Base-by-base conservation (phyloP, 2,113 vertebrate species). In the Ictidomys tridecemlineatus region DNA sequence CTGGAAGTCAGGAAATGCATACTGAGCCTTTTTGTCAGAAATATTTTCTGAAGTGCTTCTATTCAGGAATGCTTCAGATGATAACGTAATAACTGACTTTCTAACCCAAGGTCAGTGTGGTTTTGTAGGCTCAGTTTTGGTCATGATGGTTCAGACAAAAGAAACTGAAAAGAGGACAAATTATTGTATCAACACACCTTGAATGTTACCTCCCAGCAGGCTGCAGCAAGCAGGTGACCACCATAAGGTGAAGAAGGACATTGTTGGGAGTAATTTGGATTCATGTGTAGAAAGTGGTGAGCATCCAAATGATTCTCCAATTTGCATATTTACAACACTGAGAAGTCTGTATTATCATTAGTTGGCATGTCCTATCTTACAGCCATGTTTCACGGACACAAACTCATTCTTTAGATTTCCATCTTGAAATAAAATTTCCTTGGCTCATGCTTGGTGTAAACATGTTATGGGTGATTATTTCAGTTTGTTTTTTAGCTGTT, bases 131-230 rank as follows among this genome's bases (percentile, higher is more conserved):
- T 83, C 99, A 99, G 96, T 99, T 72, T 97, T 99, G 89, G 98
- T 98, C 1, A 98, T 99, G 98, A 99, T 99, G 24, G 99, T 98
- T 18, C 97, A 89, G 3, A 97, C 97, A 0, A 98, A 98, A 83
- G 99, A 99, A 93, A 99, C 99, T 0, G 99, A 99, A 88, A 98
- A 98, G 98, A 99, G 99, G 97, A 99, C 98, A 0, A 98, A 97
- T 69, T 18, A 98, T 99, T 86, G 98, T 99, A 61, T 97, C 70
- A 0, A 98, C 99, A 91, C 99, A 99, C 70, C 98, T 99, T 30
- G 99, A 99, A 96, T 99, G 99, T 97, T 99, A 98, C 91, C 99
- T 98, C 65, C 99, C 99, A 37, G 99, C 99, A 74, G 99, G 99
- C 98, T 99, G 99, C 98, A 99, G 99, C 98, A 99, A 99, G 94